A percentile compares a stretch with the other conserved stretches of the same genome.
Conservation (phyloP, 2,888 invertebrate genomes). For the Ennomos fuscantarius region DNA sequence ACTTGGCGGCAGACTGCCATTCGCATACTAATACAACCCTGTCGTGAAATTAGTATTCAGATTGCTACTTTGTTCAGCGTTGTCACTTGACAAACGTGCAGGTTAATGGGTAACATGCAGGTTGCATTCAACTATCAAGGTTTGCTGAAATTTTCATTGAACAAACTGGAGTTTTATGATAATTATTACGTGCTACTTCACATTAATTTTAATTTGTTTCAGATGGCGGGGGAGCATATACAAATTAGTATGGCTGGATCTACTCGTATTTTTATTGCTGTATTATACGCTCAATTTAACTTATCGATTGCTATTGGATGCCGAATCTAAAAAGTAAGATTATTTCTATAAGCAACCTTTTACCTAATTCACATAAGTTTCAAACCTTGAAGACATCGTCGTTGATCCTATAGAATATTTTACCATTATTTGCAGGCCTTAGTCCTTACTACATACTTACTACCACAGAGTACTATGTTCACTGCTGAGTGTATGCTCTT, state of each 20-base stretch:
- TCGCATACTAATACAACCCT: conserved; percentile 47
- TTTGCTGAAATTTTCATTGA: conserved; percentile 22
- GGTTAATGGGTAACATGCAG: background rate
- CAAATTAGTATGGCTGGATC: conserved; percentile 96
- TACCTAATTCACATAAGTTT: too few relatives aligned
- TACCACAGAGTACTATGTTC: too few relatives aligned
- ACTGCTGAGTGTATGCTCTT: too few relatives aligned
- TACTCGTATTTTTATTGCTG: conserved; percentile 90
- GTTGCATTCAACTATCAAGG: conserved; percentile 13
- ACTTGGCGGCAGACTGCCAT: conserved; percentile 48
- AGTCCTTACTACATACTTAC: too few relatives aligned
- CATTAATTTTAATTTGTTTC: conserved; percentile 59
- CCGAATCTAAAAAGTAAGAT: conserved; percentile 88
- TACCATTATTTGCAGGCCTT: too few relatives aligned
- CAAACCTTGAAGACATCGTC: too few relatives aligned
- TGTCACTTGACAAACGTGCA: conserved; percentile 5
- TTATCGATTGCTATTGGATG: conserved; percentile 90
- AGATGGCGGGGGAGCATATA: conserved; percentile 98
- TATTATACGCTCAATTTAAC: conserved; percentile 92
- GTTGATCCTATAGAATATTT: too few relatives aligned
- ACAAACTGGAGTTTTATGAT: conserved; percentile 17
- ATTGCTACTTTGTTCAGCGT: conserved; percentile 15
- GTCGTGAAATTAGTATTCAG: conserved; percentile 50
- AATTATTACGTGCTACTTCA: conserved; percentile 18
- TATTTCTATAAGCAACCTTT: background rate